phyloP scores from a whole-genome alignment of 1,140 invertebrate genomes.

The Dreissena polymorpha region DNA sequence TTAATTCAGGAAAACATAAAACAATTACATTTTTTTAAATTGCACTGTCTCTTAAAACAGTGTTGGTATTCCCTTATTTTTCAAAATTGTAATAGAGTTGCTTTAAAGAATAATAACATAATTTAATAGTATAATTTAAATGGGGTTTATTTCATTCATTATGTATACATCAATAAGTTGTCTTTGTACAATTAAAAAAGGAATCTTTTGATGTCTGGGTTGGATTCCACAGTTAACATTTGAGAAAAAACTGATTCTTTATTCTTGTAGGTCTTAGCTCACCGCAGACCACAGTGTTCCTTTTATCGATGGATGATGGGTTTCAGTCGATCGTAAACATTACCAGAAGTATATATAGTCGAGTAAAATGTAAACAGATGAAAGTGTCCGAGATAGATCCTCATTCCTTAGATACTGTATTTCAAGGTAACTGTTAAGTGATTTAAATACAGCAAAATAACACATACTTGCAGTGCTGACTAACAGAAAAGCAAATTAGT shows the following conservation, averaged over 20 bases:
- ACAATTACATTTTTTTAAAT: neutral
- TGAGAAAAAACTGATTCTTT: neutral
- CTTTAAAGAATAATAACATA: neutral
- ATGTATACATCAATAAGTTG: neutral
- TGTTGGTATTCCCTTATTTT: neutral
- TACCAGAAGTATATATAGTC: constrained; percentile 42
- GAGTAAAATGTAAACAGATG: constrained; percentile 38
- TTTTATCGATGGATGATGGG: constrained; percentile 42
- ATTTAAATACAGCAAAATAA: neutral
- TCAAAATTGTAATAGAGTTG: neutral
- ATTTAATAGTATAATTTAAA: neutral
- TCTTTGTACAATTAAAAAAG: neutral
- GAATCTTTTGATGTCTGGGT: neutral
- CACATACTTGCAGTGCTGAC: neutral
- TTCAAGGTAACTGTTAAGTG: constrained; percentile 45
- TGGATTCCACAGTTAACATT: neutral
- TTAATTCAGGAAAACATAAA: too few relatives aligned
- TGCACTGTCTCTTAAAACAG: neutral
- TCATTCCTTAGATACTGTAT: constrained; percentile 17
- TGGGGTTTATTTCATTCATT: neutral
- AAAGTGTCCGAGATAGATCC: constrained; percentile 29
- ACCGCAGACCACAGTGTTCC: constrained; percentile 18
- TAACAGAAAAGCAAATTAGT: neutral
- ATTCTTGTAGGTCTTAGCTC: constrained; percentile 26
- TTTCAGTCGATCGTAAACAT: constrained; percentile 35